Evolutionary conservation across 2,797 vertebrate genomes (phyloP), one percentile per base, ranked within the genome.

Genomic region (Antrozous pallidus): DNA sequence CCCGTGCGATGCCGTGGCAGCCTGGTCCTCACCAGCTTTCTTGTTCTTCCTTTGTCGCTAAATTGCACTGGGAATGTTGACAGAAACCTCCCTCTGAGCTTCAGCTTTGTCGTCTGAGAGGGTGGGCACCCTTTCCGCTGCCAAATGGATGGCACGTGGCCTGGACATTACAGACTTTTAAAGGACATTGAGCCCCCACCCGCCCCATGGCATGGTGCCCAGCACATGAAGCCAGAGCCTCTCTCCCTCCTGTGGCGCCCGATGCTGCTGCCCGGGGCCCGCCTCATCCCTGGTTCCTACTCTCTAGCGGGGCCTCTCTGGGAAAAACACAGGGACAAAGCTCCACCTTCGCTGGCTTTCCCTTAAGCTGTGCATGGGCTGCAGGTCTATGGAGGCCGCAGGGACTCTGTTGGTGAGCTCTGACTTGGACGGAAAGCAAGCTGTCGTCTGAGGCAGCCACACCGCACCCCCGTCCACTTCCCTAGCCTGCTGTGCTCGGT

Each of bases 281-380:
- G 20, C 20, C 22, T 36, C 42, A 17, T n/a, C 51, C 36, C 0
- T 56, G 4, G 51, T 58, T 86, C 49, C 7, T 74, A 71, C 26
- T 38, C 31, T 28, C n/a, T 24, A 8, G 49, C 0, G 0, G n/a
- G 63, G n/a, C 6, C 51, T 67, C 80, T 36, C 67, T 17, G n/a
- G 74, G 81, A 78, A 80, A 71, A 51, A 6, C 16, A 8, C 70
- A 63, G 45, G 65, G 31, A 22, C 3, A 0, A 24, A 36, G 18
- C 3, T 12, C 11, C n/a, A 1, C 11, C 2, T 24, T 80, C 47
- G 54, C 81, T 47, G 80, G 56, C 45, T 31, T 17, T 69, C 7
- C 47, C 12, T 51, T 3, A 8, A 0, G 14, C n/a, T 33, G 6
- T 0, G 2, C 11, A 0, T 2, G 0, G 1, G 38, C 31, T 3